Conservation (phyloP, 2,888 invertebrate species). For the Athalia circularis region DNA sequence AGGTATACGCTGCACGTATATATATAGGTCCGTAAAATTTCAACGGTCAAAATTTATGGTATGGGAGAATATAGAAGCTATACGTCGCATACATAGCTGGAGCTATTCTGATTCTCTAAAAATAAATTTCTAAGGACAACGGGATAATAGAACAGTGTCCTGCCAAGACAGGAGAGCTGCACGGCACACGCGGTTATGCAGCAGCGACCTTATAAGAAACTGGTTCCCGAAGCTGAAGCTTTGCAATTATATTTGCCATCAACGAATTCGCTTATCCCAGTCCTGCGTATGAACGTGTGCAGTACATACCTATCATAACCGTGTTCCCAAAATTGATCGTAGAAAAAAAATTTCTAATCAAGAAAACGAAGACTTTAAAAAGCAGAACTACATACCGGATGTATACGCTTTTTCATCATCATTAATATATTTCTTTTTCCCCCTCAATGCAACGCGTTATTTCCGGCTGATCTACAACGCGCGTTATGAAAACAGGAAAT, state of each 20-base stretch:
- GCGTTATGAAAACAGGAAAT: too few relatives aligned
- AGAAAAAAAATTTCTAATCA: too few relatives aligned
- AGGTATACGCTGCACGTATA: background rate
- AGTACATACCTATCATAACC: too few relatives aligned
- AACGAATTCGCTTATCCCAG: background rate
- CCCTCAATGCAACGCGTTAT: too few relatives aligned
- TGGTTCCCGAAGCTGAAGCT: conserved; percentile 58
- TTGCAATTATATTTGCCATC: conserved; percentile 7
- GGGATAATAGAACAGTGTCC: conserved; percentile 62
- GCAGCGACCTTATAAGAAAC: conserved; percentile 58
- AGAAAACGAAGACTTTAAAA: too few relatives aligned
- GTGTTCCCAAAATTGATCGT: too few relatives aligned
- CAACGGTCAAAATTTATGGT: conserved; percentile 25
- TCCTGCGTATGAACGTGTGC: background rate
- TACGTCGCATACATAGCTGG: conserved; percentile 25
- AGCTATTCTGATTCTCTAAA: conserved; percentile 53
- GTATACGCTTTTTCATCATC: too few relatives aligned
- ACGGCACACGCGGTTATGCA: conserved; percentile 51
- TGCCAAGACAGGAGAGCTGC: conserved; percentile 53
- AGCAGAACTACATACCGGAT: too few relatives aligned
- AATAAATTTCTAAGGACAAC: conserved; percentile 60
- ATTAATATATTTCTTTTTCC: too few relatives aligned
- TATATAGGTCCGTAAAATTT: background rate
- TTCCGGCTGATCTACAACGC: too few relatives aligned
- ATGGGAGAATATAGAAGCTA: conserved; percentile 10